Conservation (phyloP, 30 jellyfish, hydroid and myxozoan species). For the Sanderia malayensis region DNA sequence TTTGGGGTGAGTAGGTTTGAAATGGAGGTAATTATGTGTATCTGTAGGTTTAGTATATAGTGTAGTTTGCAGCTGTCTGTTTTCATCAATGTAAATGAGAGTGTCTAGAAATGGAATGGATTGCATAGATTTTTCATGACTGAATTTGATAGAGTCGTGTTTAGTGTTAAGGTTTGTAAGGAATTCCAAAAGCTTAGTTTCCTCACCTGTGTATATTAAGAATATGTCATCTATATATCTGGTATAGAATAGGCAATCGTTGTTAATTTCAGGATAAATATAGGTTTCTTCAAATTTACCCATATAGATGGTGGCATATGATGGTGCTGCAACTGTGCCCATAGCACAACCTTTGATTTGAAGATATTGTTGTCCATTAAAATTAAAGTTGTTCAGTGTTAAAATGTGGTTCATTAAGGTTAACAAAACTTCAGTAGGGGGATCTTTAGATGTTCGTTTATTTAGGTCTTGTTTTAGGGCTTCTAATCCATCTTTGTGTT, state of each 20-base stretch:
- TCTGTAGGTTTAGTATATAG: constrained; percentile 24
- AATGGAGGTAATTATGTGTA: constrained; percentile 14
- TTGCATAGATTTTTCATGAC: constrained; percentile 4
- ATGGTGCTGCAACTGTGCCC: constrained; percentile 35
- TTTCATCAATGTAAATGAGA: constrained; percentile 17
- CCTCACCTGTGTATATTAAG: not conserved
- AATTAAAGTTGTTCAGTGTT: not conserved
- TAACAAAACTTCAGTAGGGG: not conserved
- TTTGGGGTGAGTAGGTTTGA: constrained; percentile 15
- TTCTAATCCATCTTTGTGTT: not conserved
- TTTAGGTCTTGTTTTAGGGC: not conserved
- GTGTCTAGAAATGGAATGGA: constrained; percentile 28
- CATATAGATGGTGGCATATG: constrained; percentile 27
- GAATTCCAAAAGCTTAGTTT: too few relatives aligned
- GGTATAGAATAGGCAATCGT: not conserved
- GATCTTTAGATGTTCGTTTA: not conserved
- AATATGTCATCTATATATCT: constrained; percentile 16
- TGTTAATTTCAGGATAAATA: too few relatives aligned
- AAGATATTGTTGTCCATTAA: not conserved
- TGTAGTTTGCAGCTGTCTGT: constrained; percentile 26
- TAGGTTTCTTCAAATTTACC: constrained; percentile 18
- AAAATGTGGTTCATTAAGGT: constrained; percentile 4
- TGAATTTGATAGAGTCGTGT: too few relatives aligned
- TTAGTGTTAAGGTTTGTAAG: not conserved
- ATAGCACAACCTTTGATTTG: constrained; percentile 33